Base-by-base conservation (phyloP, 2,113 vertebrate species). In the Arothron firmamentum region DNA sequence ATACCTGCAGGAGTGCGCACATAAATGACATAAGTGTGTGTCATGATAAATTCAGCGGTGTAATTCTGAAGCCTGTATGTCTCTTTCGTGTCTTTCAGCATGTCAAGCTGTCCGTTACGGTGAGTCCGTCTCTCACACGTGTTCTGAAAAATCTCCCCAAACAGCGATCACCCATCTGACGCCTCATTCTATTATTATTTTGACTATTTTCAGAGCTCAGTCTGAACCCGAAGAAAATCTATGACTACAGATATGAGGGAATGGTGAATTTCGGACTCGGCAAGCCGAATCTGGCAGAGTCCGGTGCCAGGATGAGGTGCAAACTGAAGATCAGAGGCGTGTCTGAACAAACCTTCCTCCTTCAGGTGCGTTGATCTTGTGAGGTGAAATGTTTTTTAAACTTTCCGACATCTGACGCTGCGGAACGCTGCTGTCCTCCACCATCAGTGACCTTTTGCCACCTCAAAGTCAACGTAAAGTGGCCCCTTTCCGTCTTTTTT, bases 181-280 rank as follows among this genome's bases (percentile, higher is more conserved):
- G n/a, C 49, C 52, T 64, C 1, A 65, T 42, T n/a, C 41, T 49
- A n/a, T 16, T 47, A 60, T 51, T 21, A 17, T n/a, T 19, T 84
- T 86, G 16, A n/a, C n/a, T n/a, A n/a, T n/a, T n/a, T n/a, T n/a
- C 78, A 91, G 91, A 87, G 12, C 66, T 80, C 15, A 25, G n/a
- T 17, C 64, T 92, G 59, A 77, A 89, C 64, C 67, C 70, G 0
- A 78, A 75, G 61, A 91, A 90, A 66, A 79, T 75, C 2, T 91
- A 92, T 1, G 78, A 89, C 47, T 92, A 92, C 74, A 87, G 67
- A 68, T 92, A 92, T 82, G 84, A 82, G 31, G 90, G 90, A 31
- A 0, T 25, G 38, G 83, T 86, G 28, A 87, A 76, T 38, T 79
- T 90, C 51, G 89, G 90, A 23, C 86, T 85, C 1, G 84, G 74